Base-by-base conservation (phyloP, 2,888 invertebrate genomes). In the Troides oblongomaculatus region DNA sequence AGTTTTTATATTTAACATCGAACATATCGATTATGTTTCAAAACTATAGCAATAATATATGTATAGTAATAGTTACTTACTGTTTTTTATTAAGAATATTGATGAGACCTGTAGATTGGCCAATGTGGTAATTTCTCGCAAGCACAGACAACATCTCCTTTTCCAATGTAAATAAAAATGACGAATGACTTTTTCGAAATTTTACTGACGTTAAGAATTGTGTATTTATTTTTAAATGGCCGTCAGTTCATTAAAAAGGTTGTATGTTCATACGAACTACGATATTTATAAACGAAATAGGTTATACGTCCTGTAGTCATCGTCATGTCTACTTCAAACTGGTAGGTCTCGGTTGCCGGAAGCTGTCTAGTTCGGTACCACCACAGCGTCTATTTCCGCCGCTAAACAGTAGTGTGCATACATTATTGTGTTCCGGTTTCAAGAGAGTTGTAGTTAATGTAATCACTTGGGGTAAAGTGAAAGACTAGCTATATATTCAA, bases 1-100 rank as follows among this genome's bases (percentile, higher is more conserved):
- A 46, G 5, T 2, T 12, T 5, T 17, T 17, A 50, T 50, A 8
- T 12, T 14, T 14, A 50, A 17, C 14, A 5, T 50, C 14, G 3
- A 50, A 3, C 17, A 50, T 14, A 50, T 50, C 3, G 10, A 14
- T 14, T 50, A 10, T 39, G 39, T 50, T 50, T 50, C 14, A 18
- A 50, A 50, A 50, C 14, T 2, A 50, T 50, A 18, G 18, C 17
- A 50, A 50, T 14, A 50, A 2, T 50, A 14, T 50, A 50, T 7
- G 10, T 14, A 50, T 2, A 53, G n/a, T 50, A 36, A 46, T 36
- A 18, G 5, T 14, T 30, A 61, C 66, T 53, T 56, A 66, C 66
- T 25, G 53, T 53, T 60, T 61, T 3, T 61, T 61, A 39, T 66
- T 61, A 17, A 61, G 21, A 21, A 66, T 53, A 8, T 61, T 66